Base-by-base conservation (phyloP, 1,140 invertebrate species). In the Helicoverpa armigera region DNA sequence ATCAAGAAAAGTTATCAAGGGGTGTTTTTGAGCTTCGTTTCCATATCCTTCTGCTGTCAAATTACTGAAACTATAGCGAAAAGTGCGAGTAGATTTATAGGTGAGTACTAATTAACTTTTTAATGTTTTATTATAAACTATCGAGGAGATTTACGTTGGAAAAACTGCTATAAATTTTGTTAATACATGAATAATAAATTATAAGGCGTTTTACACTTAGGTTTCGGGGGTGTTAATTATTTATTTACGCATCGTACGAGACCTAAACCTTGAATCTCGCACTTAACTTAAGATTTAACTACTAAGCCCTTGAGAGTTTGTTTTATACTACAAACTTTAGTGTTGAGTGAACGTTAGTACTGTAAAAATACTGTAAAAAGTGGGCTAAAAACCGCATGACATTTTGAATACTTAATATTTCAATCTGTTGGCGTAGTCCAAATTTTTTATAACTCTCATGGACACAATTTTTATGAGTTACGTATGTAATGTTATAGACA, bases 11-110 rank as follows among this genome's bases (percentile, higher is more conserved):
- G 86, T 83, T 93, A 91, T 86, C 94, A 95, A 83, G 91, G 94
- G 76, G 83, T 95, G 74, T 90, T 95, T 84, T 82, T 95, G 65
- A 95, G 92, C 87, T 93, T 94, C 76, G 86, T 94, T 85, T 95
- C 93, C 51, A 92, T 95, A 81, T 93, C 94, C 79, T 93, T 95
- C 86, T 94, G 94, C 88, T 95, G 94, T 88, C 94, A 95, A 82
- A 86, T 95, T 16, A 92, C 90, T 65, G 94, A 95, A 88, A 94
- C 94, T 83, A 91, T 95, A 89, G 94, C 94, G n/a, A 94, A 94
- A 72, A 94, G 92, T 79, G 94, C 93, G n/a, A 94, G 92, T 85
- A 89, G 93, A 84, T 94, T 91, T 79, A 93, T 94, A 80, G 92
- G 93, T 94, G 82, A 92, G 92, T 89, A 83, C 10, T 12, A 67